A percentile compares a stretch with the other conserved stretches of the same genome.
Conservation (phyloP, 2,113 vertebrate genomes). For the Gyps fulvus region DNA sequence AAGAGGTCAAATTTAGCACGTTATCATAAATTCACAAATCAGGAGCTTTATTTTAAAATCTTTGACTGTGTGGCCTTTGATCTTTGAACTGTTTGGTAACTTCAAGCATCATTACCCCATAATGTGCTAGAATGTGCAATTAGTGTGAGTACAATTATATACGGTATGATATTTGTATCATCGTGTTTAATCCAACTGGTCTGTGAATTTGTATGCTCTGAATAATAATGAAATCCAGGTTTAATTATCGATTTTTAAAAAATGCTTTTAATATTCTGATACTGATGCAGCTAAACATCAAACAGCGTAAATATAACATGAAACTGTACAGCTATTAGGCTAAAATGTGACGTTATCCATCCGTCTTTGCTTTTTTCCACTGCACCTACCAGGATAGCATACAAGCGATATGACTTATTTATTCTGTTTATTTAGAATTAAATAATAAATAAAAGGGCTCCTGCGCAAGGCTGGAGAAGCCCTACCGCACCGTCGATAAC, state of each 20-base stretch:
- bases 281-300: neutral
- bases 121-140: slow-evolving; percentile 41
- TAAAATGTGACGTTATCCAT: neutral
- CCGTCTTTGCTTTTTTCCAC: neutral
- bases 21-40: slow-evolving; percentile 44
- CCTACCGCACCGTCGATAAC: neutral
- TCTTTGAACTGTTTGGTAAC: slow-evolving; percentile 60
- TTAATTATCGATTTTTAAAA: slow-evolving; percentile 35
- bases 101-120: slow-evolving; percentile 54
- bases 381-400: neutral
- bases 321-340: neutral
- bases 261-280: neutral
- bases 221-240: slow-evolving; percentile 17
- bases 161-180: neutral
- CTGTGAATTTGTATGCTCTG: neutral
- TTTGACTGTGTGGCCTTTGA: slow-evolving; percentile 19
- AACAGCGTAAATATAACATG: neutral
- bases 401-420: neutral
- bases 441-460: neutral
- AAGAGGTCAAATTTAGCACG: slow-evolving; percentile 33
- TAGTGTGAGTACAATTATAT: slow-evolving; percentile 16
- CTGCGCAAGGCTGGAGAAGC: neutral
- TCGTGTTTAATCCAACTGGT: neutral
- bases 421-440: slow-evolving; percentile 10
- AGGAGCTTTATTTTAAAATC: slow-evolving; percentile 48